phyloP scores from a whole-genome alignment of 2,888 invertebrate species.

The Clusia tigrina region DNA sequence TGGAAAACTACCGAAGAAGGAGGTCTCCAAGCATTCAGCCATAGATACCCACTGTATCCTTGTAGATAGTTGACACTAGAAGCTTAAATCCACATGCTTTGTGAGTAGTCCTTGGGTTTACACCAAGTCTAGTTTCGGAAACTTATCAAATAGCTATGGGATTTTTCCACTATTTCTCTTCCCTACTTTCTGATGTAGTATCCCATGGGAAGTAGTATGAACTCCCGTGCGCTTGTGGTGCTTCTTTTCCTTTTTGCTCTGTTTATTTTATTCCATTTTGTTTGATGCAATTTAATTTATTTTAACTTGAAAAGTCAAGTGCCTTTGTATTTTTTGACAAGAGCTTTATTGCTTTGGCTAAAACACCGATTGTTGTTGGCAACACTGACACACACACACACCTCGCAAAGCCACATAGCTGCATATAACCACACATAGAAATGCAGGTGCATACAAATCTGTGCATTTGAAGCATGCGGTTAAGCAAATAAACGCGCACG shows the following conservation, averaged over 20 bases:
- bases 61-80: too few relatives aligned
- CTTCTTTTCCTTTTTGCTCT: not conserved
- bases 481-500: not conserved
- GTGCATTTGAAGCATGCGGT: not conserved
- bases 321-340: slow-evolving; percentile 1
- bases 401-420: not conserved
- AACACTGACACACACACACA: not conserved
- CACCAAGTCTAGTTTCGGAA: too few relatives aligned
- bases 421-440: not conserved
- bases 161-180: too few relatives aligned
- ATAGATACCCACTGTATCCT: too few relatives aligned
- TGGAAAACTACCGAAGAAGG: too few relatives aligned
- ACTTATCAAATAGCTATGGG: too few relatives aligned
- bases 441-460: too few relatives aligned
- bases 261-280: slow-evolving; percentile 8
- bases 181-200: too few relatives aligned
- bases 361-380: not conserved
- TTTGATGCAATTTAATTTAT: slow-evolving; percentile 26
- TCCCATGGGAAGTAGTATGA: too few relatives aligned
- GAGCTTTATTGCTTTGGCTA: slow-evolving; percentile 7
- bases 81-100: too few relatives aligned
- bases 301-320: slow-evolving; percentile 23
- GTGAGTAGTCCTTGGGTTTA: too few relatives aligned
- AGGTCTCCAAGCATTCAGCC: too few relatives aligned
- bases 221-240: not conserved